A percentile compares a stretch with the other conserved stretches of the same genome.
phyloP scores from a whole-genome alignment of 2,888 invertebrate species.

The Anarsia innoxiella region DNA sequence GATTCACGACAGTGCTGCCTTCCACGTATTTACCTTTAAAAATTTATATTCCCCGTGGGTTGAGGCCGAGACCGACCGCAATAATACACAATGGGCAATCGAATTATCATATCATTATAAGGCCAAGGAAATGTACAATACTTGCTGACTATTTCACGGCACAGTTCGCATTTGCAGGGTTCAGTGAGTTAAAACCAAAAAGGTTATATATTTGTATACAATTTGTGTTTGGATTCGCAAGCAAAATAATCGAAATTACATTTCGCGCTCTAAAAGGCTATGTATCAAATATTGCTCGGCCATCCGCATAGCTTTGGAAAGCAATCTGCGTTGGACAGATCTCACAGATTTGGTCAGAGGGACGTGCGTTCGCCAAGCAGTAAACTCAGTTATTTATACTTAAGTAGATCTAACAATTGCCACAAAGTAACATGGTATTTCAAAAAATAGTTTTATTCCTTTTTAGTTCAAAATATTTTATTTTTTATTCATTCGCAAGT shows the following conservation, averaged over 20 bases:
- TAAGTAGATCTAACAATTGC: no score
- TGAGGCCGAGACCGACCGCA: conserved; percentile 51
- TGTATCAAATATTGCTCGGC: conserved; percentile 39
- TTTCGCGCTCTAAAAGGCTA: conserved; percentile 24
- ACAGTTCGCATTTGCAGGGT: no score
- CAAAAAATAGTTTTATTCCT: no score
- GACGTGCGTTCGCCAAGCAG: no score
- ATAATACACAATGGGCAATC: conserved; percentile 65
- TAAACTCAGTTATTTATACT: no score
- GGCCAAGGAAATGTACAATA: conserved; percentile 34
- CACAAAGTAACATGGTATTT: no score
- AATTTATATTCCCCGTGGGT: conserved; percentile 67
- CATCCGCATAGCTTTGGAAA: conserved; percentile 43
- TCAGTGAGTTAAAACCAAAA: no score
- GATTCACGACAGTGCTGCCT: conserved; percentile 56
- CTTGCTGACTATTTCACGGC: conserved; percentile 20
- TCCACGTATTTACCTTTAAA: conserved; percentile 64
- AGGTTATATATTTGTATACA: no score
- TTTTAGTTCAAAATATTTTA: no score
- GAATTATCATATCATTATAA: conserved; percentile 66
- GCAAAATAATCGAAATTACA: conserved; percentile 11
- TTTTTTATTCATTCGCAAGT: no score
- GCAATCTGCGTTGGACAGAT: conserved; percentile 58
- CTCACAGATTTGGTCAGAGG: conserved; percentile 49
- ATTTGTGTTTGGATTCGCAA: no score